These are phyloP conservation scores for Dicrostonyx torquatus DNA, from an alignment of 2,797 vertebrate species.

Conservation along the genomic window DNA sequence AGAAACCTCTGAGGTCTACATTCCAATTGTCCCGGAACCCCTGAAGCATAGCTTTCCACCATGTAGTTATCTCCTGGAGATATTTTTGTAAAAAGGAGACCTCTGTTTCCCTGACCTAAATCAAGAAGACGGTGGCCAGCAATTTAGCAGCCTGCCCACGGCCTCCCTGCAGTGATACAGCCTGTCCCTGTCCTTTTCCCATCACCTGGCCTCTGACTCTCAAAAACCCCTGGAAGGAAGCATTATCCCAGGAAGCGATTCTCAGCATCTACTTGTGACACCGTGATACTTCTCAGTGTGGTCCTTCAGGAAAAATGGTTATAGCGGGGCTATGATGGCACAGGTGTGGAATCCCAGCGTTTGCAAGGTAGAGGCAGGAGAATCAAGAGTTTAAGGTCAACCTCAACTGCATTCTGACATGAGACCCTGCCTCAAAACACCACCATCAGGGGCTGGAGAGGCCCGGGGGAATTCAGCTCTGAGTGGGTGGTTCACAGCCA, in stretches of 20 bases:
- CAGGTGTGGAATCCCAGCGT: background rate
- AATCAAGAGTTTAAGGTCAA: background rate
- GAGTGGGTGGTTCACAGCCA: background rate
- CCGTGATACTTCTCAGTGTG: background rate
- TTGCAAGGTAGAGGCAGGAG: background rate
- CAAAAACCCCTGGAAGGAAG: background rate
- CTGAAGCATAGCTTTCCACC: conserved; percentile 41
- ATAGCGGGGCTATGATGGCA: background rate
- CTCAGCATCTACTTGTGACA: background rate
- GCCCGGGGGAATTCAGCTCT: background rate
- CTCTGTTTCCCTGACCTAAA: background rate
- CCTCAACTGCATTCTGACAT: background rate
- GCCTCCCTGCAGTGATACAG: background rate
- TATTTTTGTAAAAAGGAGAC: conserved; percentile 9
- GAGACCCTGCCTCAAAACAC: background rate
- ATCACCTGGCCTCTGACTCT: background rate
- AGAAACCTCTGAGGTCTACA: conserved; percentile 55
- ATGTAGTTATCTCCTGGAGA: conserved; percentile 30
- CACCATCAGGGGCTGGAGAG: background rate
- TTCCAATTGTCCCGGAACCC: conserved; percentile 45
- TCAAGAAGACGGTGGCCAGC: background rate
- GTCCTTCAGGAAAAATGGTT: background rate
- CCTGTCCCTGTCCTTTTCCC: background rate
- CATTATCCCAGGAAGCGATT: background rate
- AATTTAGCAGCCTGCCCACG: background rate